Conservation (phyloP, 2,888 invertebrate genomes). For the Nephrotoma flavescens region DNA sequence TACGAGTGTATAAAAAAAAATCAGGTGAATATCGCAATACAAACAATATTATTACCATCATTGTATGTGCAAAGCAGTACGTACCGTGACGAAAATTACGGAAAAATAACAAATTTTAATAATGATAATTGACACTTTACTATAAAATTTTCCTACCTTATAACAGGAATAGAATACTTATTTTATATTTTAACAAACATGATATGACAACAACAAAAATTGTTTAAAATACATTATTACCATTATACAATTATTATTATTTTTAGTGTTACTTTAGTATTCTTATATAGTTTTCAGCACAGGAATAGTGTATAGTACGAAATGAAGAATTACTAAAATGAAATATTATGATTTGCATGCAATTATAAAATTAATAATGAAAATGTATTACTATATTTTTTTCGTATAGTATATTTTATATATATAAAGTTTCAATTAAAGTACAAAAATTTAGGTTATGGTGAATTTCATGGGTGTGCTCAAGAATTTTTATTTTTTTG, state of each 20-base stretch:
- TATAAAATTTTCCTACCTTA: neutral
- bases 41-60: too few relatives aligned
- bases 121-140: neutral
- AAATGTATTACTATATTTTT: neutral
- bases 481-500: neutral
- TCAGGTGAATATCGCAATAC: too few relatives aligned
- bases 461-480: neutral
- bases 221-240: neutral
- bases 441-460: neutral
- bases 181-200: neutral
- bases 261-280: neutral
- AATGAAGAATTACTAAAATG: neutral
- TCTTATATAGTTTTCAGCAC: neutral
- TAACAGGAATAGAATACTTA: neutral
- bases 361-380: neutral
- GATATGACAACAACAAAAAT: neutral
- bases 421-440: neutral
- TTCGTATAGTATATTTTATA: neutral
- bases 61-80: neutral
- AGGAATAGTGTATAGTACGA: too few relatives aligned
- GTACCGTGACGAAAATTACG: neutral
- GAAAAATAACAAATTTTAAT: neutral
- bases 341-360: neutral
- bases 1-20: too few relatives aligned
- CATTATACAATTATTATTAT: neutral